Evolutionary conservation across 2,113 vertebrate genomes (phyloP), one percentile per base, ranked within the genome.

Genomic region (Aphyosemion australe): DNA sequence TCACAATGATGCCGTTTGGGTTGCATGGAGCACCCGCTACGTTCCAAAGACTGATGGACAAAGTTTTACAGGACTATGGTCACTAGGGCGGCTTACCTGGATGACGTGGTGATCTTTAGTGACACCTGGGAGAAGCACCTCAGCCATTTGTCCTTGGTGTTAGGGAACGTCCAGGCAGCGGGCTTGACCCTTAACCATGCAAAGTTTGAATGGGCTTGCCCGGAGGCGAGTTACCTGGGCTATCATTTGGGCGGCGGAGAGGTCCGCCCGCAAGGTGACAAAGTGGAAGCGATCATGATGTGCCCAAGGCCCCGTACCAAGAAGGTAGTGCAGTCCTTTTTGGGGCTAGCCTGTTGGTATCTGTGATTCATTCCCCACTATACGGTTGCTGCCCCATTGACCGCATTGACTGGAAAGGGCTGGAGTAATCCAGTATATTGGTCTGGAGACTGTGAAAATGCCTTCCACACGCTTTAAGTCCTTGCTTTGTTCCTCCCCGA

Each of bases 151-250:
- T n/a, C n/a, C n/a, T n/a, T n/a, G n/a, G 37, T 39, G 11, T 12
- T 39, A 6, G 11, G 8, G 37, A 39, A 39, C 1, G 0, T 39
- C 2, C 4, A 39, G 7, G 37, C 3, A 39, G 37, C 37, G 2
- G 37, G 37, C 8, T 2, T 5, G 11, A 39, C 37, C 2, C 37
- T 39, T 2, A 39, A 39, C 8, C 3, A 2, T 39, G 16, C 14
- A 46, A 72, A 66, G 9, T 78, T 56, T 46, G 34, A 57, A 14
- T 74, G 65, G 70, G 69, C 64, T 1, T 1, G 10, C 7, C 10
- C 19, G 9, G 55, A 51, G 4, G 14, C 56, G 3, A 0, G 15
- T 0, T 62, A 77, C 47, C 46, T 73, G 5, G 65, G 61, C 0
- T 66, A 50, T 13, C 61, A 34, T 10, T 11, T 74, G 31, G 70